Percentiles rank a stretch among this genome's conserved stretches.
These are phyloP conservation scores for Erethizon dorsatum DNA, from an alignment of 2,797 vertebrate genomes.

Conservation along the genomic window DNA sequence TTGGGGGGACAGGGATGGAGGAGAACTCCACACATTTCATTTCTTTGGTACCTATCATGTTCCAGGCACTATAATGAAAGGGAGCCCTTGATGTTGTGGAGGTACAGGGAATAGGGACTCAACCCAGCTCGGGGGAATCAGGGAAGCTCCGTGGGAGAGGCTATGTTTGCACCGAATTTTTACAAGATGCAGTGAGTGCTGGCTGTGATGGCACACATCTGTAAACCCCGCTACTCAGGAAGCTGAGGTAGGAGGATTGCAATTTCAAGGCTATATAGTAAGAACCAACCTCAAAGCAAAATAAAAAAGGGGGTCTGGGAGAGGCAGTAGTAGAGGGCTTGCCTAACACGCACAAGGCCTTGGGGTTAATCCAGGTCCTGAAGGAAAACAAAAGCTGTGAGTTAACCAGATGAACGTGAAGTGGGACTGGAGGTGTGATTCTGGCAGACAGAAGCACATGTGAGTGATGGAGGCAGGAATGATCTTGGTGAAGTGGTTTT, in stretches of 20 bases:
- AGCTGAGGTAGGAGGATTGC: background rate
- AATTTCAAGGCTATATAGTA: background rate
- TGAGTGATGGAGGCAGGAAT: background rate
- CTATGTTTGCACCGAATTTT: background rate
- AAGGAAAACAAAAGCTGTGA: background rate
- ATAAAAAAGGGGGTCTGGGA: background rate
- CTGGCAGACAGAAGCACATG: background rate
- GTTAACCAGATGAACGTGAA: background rate
- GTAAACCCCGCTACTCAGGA: background rate
- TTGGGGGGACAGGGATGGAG: background rate
- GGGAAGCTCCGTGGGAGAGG: background rate
- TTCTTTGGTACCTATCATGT: background rate
- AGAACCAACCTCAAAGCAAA: background rate
- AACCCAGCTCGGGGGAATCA: background rate
- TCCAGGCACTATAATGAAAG: background rate
- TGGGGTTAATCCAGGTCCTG: background rate
- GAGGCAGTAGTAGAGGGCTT: background rate
- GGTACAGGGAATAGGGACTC: background rate
- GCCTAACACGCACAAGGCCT: background rate
- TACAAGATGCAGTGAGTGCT: background rate
- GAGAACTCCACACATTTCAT: background rate
- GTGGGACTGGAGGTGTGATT: background rate
- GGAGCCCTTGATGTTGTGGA: fast-evolving
- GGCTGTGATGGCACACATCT: background rate
- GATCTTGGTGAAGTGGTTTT: background rate